phyloP scores from a whole-genome alignment of 35 echinoderm and acorn worm species.

The Diadema setosum region DNA sequence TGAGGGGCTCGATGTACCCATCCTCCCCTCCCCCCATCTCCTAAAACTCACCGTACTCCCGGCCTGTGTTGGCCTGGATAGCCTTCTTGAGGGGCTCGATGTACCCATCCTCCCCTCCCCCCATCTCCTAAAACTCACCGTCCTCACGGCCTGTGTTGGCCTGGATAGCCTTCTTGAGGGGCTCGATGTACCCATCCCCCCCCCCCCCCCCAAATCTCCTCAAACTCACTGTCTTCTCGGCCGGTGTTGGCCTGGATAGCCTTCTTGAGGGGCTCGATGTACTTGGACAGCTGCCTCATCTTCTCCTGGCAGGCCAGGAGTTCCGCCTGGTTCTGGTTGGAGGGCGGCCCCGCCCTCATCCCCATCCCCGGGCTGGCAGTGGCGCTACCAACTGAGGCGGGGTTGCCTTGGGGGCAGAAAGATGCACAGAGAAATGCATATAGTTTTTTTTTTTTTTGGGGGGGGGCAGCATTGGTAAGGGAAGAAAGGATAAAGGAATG shows the following conservation, averaged over 20 bases:
- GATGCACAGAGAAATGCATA: no score
- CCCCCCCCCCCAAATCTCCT: no score
- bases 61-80: not conserved
- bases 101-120: no score
- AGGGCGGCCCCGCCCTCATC: slow-evolving; percentile 24
- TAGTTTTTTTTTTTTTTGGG: no score
- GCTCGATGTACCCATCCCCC: slow-evolving; percentile 28
- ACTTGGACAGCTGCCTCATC: slow-evolving; percentile 45
- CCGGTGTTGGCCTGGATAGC: not conserved
- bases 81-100: slow-evolving; percentile 15
- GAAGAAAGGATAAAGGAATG: not conserved
- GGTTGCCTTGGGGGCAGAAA: slow-evolving; percentile 36
- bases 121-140: no score
- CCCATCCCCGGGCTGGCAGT: slow-evolving; percentile 9
- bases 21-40: no score
- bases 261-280: slow-evolving; percentile 19
- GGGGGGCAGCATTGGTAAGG: not conserved
- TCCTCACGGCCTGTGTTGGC: not conserved
- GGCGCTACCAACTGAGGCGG: slow-evolving; percentile 13
- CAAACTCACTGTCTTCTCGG: no score
- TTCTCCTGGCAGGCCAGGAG: slow-evolving; percentile 42
- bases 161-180: not conserved
- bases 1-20: slow-evolving; percentile 23
- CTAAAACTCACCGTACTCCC: no score
- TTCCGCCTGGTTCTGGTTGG: slow-evolving; percentile 31